Percentiles rank a stretch among this genome's conserved stretches.
phyloP scores from a whole-genome alignment of 2,888 invertebrate genomes.

The Elegia similella region DNA sequence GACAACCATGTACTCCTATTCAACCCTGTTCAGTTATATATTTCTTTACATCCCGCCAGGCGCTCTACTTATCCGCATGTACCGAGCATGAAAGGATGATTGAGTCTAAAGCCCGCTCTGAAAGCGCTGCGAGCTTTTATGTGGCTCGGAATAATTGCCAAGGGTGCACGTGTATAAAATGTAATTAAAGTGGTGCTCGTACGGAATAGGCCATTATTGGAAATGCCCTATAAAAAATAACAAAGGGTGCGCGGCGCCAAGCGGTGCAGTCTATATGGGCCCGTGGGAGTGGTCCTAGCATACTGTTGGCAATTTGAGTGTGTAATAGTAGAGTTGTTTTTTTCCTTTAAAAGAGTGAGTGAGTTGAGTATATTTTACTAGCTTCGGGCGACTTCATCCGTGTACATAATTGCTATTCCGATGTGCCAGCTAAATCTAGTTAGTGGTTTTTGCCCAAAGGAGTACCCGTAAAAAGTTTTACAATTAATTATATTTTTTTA shows the following conservation, averaged over 20 bases:
- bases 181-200: constrained; percentile 17
- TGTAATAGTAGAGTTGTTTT: no score
- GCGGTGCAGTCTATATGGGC: background rate
- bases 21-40: background rate
- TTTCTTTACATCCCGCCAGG: background rate
- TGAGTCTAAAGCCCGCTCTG: background rate
- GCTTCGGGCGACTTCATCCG: no score
- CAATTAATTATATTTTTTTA: no score
- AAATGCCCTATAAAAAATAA: constrained; percentile 19
- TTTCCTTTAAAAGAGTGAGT: no score
- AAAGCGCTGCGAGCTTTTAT: constrained; percentile 10
- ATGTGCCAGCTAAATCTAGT: no score
- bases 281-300: background rate
- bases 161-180: constrained; percentile 19
- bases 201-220: constrained; percentile 16
- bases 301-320: background rate
- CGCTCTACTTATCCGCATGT: constrained; percentile 1
- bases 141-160: constrained; percentile 5
- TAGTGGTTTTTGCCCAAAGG: no score
- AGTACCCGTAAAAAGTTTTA: no score
- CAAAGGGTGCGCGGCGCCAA: constrained; percentile 13
- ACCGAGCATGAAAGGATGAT: background rate
- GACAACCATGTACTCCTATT: background rate
- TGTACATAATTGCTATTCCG: no score
- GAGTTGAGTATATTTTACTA: no score